Base-by-base conservation (phyloP, 2,113 vertebrate genomes). In the Arvicanthis niloticus region DNA sequence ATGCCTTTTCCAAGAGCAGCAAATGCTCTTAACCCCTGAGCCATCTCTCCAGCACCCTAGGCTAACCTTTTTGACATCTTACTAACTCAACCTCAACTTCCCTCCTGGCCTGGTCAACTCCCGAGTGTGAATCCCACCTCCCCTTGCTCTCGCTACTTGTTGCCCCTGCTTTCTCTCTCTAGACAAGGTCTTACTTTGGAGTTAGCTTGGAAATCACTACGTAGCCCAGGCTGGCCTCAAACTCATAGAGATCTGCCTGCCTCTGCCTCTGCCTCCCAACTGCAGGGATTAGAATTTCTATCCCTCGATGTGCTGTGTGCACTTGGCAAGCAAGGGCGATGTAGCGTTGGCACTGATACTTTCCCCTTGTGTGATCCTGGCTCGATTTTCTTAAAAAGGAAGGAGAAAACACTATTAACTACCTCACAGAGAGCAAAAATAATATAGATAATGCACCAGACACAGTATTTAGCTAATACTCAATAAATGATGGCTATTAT, bases 1-100 rank as follows among this genome's bases (percentile, higher is more conserved):
- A 26, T 24, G 37, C 29, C 56, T 62, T 84, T 31, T 62, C 58
- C 15, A 42, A 84, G 58, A 45, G 58, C 58, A 31, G 22, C n/a
- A 84, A 84, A 40, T 62, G 24, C 22, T 62, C n/a, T 62, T 84
- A 84, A 84, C 58, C 58, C 26, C 58, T 62, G 81, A 84, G 53
- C 5, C 53, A n/a, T 58, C 78, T 82, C 78, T 29, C n/a, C n/a
- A 40, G 34, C 13, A 22, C n/a, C 45, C 22, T 29, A n/a, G 58
- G 58, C 40, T 29, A 84, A 86, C 53, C 11, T 89, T 96, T 88
- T 42, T 70, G 31, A 86, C 56, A 72, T 51, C 82, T 89, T 86
- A 87, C 5, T 15, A 37, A 42, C 60, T 24, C 34, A 72, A 22
- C 26, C 24, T 73, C 82, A 67, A 15, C 62, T 7, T 56, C 56